phyloP scores from a whole-genome alignment of 92 coral and sea anemone species.

The Pocillopora grandis region DNA sequence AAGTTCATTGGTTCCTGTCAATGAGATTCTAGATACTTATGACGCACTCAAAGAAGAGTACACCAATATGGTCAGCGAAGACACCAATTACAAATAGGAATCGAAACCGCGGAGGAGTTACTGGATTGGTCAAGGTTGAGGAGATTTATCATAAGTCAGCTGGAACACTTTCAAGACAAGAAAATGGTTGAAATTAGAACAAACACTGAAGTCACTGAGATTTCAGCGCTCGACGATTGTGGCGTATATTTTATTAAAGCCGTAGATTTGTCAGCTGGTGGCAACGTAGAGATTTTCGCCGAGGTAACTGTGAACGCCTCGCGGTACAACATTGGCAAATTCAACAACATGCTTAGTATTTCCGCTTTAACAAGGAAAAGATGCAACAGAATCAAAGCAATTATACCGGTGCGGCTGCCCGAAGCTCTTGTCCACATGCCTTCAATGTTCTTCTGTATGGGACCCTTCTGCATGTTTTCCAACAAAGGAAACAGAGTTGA shows the following conservation, averaged over 20 bases:
- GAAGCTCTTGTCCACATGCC: conserved; percentile 43
- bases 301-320: conserved; percentile 55
- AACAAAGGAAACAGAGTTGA: conserved; percentile 69
- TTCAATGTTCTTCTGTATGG: conserved; percentile 78
- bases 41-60: too few species aligned
- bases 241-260: conserved; percentile 11
- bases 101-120: too few species aligned
- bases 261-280: not conserved
- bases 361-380: conserved; percentile 22
- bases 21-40: too few species aligned
- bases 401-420: conserved; percentile 51
- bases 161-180: conserved; percentile 1
- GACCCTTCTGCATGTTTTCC: conserved; percentile 60
- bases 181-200: conserved; percentile 19
- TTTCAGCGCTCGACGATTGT: conserved; percentile 16
- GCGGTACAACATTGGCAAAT: conserved; percentile 65
- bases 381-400: conserved; percentile 62
- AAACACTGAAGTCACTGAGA: conserved; percentile 38
- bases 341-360: conserved; percentile 49
- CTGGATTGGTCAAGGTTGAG: not conserved
- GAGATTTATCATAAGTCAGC: conserved; percentile 28
- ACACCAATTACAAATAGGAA: too few species aligned
- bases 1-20: too few species aligned
- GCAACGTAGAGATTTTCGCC: conserved; percentile 6
- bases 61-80: too few species aligned